Base-by-base conservation (phyloP, 2,113 vertebrate species). In the Cairina moschata region DNA sequence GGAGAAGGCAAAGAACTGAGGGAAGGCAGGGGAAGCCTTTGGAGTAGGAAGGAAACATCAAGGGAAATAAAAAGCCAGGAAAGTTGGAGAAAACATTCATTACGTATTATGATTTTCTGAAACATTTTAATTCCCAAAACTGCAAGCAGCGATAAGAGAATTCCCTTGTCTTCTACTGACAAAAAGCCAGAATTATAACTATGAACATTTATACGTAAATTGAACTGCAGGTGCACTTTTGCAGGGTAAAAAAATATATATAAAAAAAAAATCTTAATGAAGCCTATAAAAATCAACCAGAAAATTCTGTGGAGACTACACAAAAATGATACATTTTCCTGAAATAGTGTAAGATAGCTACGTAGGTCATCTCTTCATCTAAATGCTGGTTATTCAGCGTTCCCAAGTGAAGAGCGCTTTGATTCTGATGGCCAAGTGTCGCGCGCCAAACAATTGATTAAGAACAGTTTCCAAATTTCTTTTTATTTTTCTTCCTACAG, bases 171-270 rank as follows among this genome's bases (percentile, higher is more conserved):
- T 84, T 60, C 84, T 78, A 46, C 77, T 87, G 80, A 67, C 28
- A 87, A 91, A 92, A 91, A 86, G 38, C 50, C 62, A 85, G 71
- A 87, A 82, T 89, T 93, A 75, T 91, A 94, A 82, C 83, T 59
- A 68, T 66, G 77, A 76, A 73, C 40, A 46, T 93, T 84, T 85
- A n/a, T 71, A 55, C 17, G 1, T 87, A 85, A 83, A 93, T 86
- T 83, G 89, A 93, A 78, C 74, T 94, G 91, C 94, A 96, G 94
- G 90, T 95, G 91, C 84, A 83, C 81, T 91, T 94, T 83, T 42
- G 29, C 9, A 8, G 62, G 31, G 4, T 40, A 32, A 25, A 23
- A 23, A 22, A 28, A 42, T n/a, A 25, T 15, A 46, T 44, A 46
- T 46, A 48, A 48, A 9, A 23, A 23, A 22, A 31, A 46, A 32